Base-by-base conservation (phyloP, 2,888 invertebrate species). In the Temnothorax ravouxi region DNA sequence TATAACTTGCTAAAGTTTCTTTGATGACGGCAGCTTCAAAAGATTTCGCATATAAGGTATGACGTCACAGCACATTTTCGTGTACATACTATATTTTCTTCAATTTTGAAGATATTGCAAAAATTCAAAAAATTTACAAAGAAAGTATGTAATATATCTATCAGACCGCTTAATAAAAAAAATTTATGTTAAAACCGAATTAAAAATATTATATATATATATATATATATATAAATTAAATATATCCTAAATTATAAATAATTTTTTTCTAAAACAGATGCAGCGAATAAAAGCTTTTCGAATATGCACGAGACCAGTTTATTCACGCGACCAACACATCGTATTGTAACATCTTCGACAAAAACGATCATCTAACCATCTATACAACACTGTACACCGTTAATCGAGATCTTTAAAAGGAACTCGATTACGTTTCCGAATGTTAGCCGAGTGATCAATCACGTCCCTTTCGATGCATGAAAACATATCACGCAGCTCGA, bases 351-450 rank as follows among this genome's bases (percentile, higher is more conserved):
- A 64, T 64, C n/a, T 79, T 79, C 18, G 34, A 79, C 21, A 47
- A 71, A 72, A 79, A 59, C 34, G 34, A 71, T 72, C n/a, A n/a
- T 44, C 34, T 80, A 84, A 79, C 25, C 25, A 79, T 66, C 82
- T 86, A 84, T 92, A 93, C 93, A 93, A 91, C 88, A 91, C 83
- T 93, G 89, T 93, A 93, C 92, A 92, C 82, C 44, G 75, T 86
- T 76, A 56, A 82, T 84, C 25, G 61, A 80, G 69, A 50, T 67
- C 13, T 18, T 41, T 29, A 59, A 83, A 83, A 66, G 21, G 25
- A 38, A 67, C 56, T 47, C 41, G 3, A 64, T 15, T 64, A 21
- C 15, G 15, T 64, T 64, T 64, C 41, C 21, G 21, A 54, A 64
- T 50, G 54, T 82, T 62, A 52, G 62, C 75, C 64, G 66, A 84